These are phyloP conservation scores for Presbytis comata DNA, from an alignment of 2,797 vertebrate genomes.

Conservation along the genomic window DNA sequence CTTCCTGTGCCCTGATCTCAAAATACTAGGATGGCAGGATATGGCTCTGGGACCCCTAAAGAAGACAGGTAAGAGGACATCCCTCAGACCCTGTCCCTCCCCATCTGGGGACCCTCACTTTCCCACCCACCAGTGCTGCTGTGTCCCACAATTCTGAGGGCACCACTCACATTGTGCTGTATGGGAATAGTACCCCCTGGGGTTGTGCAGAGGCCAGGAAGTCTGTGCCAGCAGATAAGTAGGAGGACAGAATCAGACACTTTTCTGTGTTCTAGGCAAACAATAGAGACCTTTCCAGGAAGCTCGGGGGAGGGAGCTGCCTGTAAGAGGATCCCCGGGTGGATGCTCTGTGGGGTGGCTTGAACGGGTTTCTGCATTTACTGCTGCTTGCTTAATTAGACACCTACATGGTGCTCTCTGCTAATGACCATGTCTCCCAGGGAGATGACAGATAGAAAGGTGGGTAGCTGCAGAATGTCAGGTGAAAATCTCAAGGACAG, in stretches of 20 bases:
- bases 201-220: background rate
- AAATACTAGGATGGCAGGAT: background rate
- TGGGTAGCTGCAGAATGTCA: background rate
- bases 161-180: background rate
- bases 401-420: constrained; percentile 51
- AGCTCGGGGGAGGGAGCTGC: constrained; percentile 45
- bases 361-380: constrained; percentile 39
- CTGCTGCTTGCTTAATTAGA: constrained; percentile 68
- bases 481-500: background rate
- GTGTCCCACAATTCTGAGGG: background rate
- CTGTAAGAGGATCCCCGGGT: constrained; percentile 64
- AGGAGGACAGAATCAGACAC: background rate
- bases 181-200: background rate
- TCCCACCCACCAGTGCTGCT: background rate
- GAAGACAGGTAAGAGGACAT: constrained; percentile 58
- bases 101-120: background rate
- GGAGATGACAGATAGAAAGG: constrained; percentile 47
- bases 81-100: background rate
- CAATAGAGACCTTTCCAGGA: constrained; percentile 72
- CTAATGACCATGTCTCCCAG: constrained; percentile 55
- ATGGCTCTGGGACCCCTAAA: background rate
- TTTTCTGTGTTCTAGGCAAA: constrained; percentile 50
- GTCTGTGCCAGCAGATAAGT: constrained; percentile 34
- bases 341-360: constrained; percentile 32
- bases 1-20: background rate